Base-by-base conservation (phyloP, 2,888 invertebrate genomes). In the Neoaliturus tenellus region DNA sequence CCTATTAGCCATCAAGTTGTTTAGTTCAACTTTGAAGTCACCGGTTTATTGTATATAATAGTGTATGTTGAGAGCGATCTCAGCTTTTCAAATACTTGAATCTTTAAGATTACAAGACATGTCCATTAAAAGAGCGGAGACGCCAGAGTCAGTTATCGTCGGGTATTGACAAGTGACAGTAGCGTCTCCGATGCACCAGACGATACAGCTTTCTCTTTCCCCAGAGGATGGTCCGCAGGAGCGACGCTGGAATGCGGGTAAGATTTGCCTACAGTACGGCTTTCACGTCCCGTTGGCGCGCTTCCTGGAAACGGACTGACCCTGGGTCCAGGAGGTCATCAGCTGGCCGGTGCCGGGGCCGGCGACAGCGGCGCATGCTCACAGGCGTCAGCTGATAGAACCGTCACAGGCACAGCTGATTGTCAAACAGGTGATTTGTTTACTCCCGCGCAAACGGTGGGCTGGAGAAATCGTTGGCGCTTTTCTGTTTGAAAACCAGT, bases 241-340 rank as follows among this genome's bases (percentile, higher is more conserved):
- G 6, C 62, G 25, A 8, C 62, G 28, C 28, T 28, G 62, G 62
- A 62, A 62, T 62, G 62, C 62, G 28, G 55, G 25, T 12, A 62
- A 31, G 62, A 62, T 62, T 62, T 62, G 62, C 62, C 14, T 62
- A 62, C 62, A 62, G 62, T 17, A 17, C 51, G 28, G 5, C 62
- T 62, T 31, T 62, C 62, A 62, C 62, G 62, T 62, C 28, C 62
- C 62, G 62, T 62, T 62, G 28, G 28, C 28, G 62, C 62, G 62
- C 62, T 62, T 62, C 62, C 62, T 62, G 62, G 62, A 62, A 62
- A 62, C 62, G 31, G 62, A 62, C 62, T 62, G 62, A 62, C 62
- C 62, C 62, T 28, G 1, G 62, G 31, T 31, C 28, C 62, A 23
- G 62, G 28, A 62, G 55, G 55, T 55, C 55, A 55, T 55, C 62